Evolutionary conservation across 1,140 invertebrate species (phyloP).

Genomic region (Tetraneura akinire): DNA sequence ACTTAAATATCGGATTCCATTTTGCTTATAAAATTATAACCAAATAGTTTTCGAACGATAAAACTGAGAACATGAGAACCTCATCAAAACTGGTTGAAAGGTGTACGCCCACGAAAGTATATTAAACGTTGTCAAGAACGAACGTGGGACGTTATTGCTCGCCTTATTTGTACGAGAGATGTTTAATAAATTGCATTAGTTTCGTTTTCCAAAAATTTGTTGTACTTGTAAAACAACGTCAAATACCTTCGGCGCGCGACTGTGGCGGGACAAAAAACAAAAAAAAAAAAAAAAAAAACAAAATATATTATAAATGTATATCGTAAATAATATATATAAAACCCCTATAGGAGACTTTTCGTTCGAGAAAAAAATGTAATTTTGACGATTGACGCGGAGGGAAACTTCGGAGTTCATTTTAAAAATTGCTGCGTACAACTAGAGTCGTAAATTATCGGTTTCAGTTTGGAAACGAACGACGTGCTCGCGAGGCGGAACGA

Average conservation of each 20-base stretch:
- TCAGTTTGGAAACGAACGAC: constrained; percentile 36
- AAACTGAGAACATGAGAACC: no score
- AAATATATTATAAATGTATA: no score
- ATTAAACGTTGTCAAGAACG: not conserved
- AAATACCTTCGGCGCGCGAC: constrained; percentile 2
- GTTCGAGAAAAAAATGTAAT: constrained; percentile 22
- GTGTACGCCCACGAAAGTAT: not conserved
- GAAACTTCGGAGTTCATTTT: constrained; percentile 29
- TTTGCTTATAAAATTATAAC: no score
- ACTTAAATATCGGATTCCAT: no score
- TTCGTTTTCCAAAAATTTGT: constrained; percentile 25
- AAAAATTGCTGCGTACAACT: constrained; percentile 46
- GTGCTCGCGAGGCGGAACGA: constrained; percentile 43
- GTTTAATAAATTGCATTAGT: constrained; percentile 26
- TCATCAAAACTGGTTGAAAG: no score
- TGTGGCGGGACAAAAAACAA: not conserved
- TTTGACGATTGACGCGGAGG: constrained; percentile 17
- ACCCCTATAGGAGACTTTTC: not conserved
- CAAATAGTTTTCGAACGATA: no score
- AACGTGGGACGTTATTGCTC: not conserved
- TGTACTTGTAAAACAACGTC: constrained; percentile 6
- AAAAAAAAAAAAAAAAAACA: constrained; percentile 8
- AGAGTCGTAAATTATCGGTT: constrained; percentile 48
- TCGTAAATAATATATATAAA: no score
- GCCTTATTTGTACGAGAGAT: not conserved